Conservation (phyloP, 2,888 invertebrate species). For the Glyphotaelius pellucidus region DNA sequence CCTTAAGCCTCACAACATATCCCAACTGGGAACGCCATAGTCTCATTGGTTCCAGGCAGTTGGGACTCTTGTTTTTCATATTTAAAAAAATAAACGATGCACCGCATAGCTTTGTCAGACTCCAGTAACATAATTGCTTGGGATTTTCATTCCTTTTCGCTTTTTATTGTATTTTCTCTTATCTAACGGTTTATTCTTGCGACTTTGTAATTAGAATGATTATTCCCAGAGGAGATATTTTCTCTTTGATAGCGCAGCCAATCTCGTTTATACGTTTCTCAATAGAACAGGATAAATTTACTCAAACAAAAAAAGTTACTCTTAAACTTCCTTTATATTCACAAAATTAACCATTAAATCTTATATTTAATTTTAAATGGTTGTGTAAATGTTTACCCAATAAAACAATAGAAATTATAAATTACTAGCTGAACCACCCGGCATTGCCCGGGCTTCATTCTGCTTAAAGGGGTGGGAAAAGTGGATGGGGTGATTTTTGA, state of each 20-base stretch:
- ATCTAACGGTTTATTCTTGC: neutral
- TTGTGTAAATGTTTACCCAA: neutral
- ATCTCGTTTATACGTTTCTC: neutral
- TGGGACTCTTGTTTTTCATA: no score
- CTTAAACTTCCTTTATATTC: neutral
- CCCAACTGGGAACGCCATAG: no score
- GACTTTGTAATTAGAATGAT: neutral
- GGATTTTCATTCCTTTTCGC: neutral
- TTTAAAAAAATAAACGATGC: neutral
- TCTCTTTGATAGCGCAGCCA: neutral
- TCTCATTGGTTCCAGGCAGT: no score
- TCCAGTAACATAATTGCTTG: neutral
- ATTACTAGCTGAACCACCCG: no score
- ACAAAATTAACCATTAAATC: no score
- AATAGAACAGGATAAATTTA: neutral
- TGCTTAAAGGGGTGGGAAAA: no score
- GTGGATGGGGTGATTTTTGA: no score
- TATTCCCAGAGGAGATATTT: neutral
- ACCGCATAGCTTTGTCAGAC: neutral
- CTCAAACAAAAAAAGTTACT: neutral
- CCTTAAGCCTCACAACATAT: no score
- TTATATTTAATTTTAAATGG: no score
- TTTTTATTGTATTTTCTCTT: neutral
- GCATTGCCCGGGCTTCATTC: no score
- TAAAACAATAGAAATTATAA: no score